Conservation (phyloP, 1,140 invertebrate genomes). For the Penaeus chinensis region DNA sequence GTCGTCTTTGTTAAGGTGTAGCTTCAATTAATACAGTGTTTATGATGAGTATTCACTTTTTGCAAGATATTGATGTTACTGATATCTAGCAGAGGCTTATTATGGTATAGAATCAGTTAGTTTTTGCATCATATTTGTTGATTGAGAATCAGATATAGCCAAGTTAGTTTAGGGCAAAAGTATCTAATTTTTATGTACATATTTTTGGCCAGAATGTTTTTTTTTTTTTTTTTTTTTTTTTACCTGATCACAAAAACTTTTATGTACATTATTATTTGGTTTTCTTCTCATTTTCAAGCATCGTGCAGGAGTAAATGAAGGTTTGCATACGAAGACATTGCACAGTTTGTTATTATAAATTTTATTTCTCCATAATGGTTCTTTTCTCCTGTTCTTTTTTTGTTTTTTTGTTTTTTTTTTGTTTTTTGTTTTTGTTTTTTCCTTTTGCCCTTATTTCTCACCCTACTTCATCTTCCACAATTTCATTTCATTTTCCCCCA, state of each 20-base stretch:
- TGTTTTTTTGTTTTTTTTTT: neutral
- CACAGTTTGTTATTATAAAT: too few relatives aligned
- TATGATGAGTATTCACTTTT: too few relatives aligned
- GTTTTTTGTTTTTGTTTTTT: constrained; percentile 3
- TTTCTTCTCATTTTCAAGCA: constrained; percentile 37
- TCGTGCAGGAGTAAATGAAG: constrained; percentile 19
- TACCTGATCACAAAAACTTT: neutral
- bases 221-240: neutral
- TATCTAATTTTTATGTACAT: too few relatives aligned
- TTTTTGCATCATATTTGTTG: too few relatives aligned
- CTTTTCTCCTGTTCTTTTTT: neutral
- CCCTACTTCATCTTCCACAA: neutral
- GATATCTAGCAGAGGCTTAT: too few relatives aligned
- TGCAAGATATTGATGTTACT: too few relatives aligned
- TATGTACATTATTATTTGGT: neutral
- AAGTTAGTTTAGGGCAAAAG: too few relatives aligned
- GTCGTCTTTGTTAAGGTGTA: too few relatives aligned
- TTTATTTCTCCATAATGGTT: too few relatives aligned
- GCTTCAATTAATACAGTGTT: too few relatives aligned
- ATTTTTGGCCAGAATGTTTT: neutral
- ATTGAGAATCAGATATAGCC: too few relatives aligned
- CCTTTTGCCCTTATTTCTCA: constrained; percentile 5
- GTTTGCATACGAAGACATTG: constrained; percentile 6
- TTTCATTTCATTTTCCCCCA: constrained; percentile 1
- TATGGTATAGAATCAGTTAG: too few relatives aligned